Percentiles rank a stretch among this genome's conserved stretches.
Conservation (phyloP, 2,888 invertebrate genomes). For the Megalurothrips usitatus region DNA sequence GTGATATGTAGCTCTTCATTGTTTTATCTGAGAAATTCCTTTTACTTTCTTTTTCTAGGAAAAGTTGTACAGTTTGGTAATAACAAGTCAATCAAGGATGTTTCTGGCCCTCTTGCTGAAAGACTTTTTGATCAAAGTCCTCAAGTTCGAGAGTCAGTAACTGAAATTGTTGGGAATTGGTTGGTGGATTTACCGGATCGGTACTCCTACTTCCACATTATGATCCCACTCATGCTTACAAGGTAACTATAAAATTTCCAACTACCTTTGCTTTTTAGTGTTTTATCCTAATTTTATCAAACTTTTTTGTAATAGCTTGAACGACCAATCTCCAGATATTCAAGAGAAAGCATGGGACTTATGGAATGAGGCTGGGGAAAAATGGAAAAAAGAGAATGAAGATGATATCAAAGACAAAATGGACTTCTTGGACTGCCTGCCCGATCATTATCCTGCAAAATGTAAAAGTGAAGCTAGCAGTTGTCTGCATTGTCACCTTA, state of each 20-base stretch:
- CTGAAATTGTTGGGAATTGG: conserved; percentile 72
- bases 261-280: background rate
- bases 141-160: conserved; percentile 69
- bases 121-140: conserved; percentile 80
- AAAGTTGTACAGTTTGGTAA: conserved; percentile 63
- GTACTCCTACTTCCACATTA: conserved; percentile 82
- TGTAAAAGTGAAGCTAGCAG: conserved; percentile 44
- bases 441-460: conserved; percentile 67
- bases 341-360: conserved; percentile 56
- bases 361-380: conserved; percentile 70
- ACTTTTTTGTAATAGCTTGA: conserved; percentile 52
- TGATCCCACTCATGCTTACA: conserved; percentile 79
- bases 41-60: conserved; percentile 42
- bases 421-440: conserved; percentile 65
- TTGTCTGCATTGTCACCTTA: no score
- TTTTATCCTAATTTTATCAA: conserved; percentile 20
- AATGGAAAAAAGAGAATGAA: conserved; percentile 82
- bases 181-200: conserved; percentile 72
- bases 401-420: conserved; percentile 77
- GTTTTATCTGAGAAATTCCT: background rate
- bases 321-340: conserved; percentile 75
- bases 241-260: conserved; percentile 51
- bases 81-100: conserved; percentile 65
- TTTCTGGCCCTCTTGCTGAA: conserved; percentile 76
- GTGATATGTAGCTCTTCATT: background rate